These are phyloP conservation scores for Eublepharis macularius DNA, from an alignment of 2,113 vertebrate species.

Conservation along the genomic window DNA sequence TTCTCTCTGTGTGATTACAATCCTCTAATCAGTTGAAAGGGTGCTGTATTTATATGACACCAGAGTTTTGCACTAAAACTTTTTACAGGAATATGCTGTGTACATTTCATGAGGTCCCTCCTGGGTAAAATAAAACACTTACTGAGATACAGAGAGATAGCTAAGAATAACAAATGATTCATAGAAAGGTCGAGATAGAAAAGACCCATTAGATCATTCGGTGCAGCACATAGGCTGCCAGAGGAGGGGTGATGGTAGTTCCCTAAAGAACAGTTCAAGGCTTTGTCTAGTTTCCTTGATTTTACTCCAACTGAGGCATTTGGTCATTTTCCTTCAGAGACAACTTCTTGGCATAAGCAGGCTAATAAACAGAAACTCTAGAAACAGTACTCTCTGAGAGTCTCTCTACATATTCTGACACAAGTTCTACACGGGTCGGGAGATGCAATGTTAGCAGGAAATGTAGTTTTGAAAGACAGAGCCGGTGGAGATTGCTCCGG, in stretches of 20 bases:
- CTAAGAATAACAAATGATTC: constrained; percentile 74
- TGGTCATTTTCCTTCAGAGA: constrained; percentile 35
- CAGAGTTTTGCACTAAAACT: neutral
- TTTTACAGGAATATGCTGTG: constrained; percentile 49
- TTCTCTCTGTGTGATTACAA: neutral
- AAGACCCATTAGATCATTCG: constrained; percentile 69
- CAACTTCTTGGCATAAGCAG: neutral
- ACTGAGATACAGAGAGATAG: constrained; percentile 50
- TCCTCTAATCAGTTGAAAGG: fast-evolving
- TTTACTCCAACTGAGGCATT: constrained; percentile 12
- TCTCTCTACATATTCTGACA: too few species aligned
- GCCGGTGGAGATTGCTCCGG: too few species aligned
- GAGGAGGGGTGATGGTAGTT: constrained; percentile 52
- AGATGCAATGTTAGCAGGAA: too few species aligned
- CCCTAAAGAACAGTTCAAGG: constrained; percentile 35
- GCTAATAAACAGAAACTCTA: neutral
- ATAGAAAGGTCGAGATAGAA: constrained; percentile 61
- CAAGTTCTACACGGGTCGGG: too few species aligned
- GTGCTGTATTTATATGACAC: constrained; percentile 3
- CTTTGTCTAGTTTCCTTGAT: constrained; percentile 53
- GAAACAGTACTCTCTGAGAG: neutral
- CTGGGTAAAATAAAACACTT: constrained; percentile 67
- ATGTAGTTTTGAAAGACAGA: too few species aligned
- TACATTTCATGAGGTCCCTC: constrained; percentile 61
- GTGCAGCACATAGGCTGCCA: constrained; percentile 62